A percentile compares a stretch with the other conserved stretches of the same genome.
These are phyloP conservation scores for Heterotis niloticus DNA, from an alignment of 2,113 vertebrate species.

Conservation along the genomic window DNA sequence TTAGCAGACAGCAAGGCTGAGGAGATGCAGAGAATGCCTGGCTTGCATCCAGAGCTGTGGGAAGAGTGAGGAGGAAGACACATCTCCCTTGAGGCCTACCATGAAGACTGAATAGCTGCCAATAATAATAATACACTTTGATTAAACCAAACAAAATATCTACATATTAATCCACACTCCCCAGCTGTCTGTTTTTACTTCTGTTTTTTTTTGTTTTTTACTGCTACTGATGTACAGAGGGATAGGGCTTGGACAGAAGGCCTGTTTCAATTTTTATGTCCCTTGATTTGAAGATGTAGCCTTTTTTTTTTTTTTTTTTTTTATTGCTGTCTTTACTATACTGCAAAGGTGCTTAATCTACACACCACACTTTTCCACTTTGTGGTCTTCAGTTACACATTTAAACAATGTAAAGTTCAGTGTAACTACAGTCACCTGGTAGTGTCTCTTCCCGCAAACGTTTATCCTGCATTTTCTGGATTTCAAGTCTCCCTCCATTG, in stretches of 20 bases:
- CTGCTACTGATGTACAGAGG: background rate
- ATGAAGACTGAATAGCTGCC: slow-evolving; percentile 44
- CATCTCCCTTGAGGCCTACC: slow-evolving; percentile 49
- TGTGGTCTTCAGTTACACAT: slow-evolving; percentile 49
- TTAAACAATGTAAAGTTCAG: background rate
- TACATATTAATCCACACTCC: no score
- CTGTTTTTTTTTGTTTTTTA: background rate
- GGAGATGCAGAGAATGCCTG: slow-evolving; percentile 24
- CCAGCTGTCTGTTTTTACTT: background rate
- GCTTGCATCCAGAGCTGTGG: background rate
- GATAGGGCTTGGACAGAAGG: background rate
- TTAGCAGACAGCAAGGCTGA: slow-evolving; percentile 67
- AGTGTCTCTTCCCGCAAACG: no score
- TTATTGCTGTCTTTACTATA: background rate
- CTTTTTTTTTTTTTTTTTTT: no score
- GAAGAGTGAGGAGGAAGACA: slow-evolving; percentile 38
- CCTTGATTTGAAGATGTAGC: background rate
- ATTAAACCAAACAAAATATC: no score
- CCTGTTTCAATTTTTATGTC: no score
- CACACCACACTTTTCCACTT: slow-evolving; percentile 38
- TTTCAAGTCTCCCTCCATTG: no score
- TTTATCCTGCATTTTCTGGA: no score
- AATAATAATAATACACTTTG: no score
- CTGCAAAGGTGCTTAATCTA: no score
- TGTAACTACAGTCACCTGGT: no score